phyloP scores from a whole-genome alignment of 2,113 vertebrate species.

The Arenaria interpres region DNA sequence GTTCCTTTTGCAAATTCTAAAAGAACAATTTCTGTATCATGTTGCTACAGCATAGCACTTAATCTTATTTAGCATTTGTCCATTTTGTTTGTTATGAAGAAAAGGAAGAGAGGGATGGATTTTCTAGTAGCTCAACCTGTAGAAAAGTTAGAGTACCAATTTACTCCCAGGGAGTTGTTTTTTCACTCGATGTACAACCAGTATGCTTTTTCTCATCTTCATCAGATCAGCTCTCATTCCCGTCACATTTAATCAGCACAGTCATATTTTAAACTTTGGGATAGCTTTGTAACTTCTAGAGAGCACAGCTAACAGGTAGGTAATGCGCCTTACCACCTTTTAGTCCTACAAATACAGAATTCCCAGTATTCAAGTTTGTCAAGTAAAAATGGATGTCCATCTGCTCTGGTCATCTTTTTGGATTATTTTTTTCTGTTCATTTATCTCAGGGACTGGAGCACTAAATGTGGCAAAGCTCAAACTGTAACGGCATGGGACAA shows the following conservation, averaged over 20 bases:
- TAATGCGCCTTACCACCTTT: background rate
- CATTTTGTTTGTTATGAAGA: background rate
- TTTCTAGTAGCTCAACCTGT: background rate
- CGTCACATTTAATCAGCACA: fast-evolving
- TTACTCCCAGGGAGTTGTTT: background rate
- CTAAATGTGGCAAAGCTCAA: background rate
- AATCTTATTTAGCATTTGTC: background rate
- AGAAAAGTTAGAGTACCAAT: background rate
- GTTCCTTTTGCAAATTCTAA: background rate
- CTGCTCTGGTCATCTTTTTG: background rate
- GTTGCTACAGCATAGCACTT: background rate
- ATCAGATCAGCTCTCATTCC: background rate
- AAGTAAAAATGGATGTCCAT: background rate
- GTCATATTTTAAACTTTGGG: background rate
- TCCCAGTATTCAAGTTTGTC: background rate
- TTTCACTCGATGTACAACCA: background rate
- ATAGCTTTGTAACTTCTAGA: background rate
- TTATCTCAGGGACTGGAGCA: background rate
- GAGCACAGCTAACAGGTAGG: background rate
- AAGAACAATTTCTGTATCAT: background rate
- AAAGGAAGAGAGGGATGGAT: background rate
- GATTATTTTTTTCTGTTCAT: background rate
- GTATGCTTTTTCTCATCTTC: background rate
- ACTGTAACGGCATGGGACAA: background rate
- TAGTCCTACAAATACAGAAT: background rate